Conservation (phyloP, 2,113 vertebrate genomes). For the Neogale vison region DNA sequence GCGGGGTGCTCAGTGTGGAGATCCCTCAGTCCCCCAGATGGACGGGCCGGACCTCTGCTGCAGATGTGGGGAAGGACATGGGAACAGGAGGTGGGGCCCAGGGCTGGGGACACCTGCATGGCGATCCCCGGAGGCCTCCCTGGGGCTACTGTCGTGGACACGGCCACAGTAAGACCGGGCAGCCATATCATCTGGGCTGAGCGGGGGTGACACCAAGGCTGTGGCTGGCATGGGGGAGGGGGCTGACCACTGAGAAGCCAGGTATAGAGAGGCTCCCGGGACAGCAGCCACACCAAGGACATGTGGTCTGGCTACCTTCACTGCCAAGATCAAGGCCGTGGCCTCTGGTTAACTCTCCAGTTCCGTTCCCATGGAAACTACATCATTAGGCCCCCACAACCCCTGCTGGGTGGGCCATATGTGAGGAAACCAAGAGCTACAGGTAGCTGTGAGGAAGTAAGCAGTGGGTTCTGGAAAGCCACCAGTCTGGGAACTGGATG, state of each 20-base stretch:
- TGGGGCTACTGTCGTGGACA: no score
- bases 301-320: background rate
- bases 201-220: background rate
- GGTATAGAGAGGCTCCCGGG: background rate
- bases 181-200: background rate
- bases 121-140: no score
- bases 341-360: background rate
- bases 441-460: accelerated
- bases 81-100: background rate
- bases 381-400: background rate
- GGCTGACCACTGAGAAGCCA: background rate
- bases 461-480: background rate
- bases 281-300: no score
- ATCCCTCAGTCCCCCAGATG: accelerated
- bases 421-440: accelerated
- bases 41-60: background rate
- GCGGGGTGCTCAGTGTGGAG: background rate
- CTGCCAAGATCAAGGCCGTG: background rate
- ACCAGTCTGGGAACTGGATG: background rate
- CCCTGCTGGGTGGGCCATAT: background rate
- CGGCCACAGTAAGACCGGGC: no score
- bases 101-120: background rate
- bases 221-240: background rate
- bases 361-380: background rate
- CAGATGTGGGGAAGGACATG: accelerated